Conservation (phyloP, 1,140 invertebrate species). For the Drosophila kikkawai region DNA sequence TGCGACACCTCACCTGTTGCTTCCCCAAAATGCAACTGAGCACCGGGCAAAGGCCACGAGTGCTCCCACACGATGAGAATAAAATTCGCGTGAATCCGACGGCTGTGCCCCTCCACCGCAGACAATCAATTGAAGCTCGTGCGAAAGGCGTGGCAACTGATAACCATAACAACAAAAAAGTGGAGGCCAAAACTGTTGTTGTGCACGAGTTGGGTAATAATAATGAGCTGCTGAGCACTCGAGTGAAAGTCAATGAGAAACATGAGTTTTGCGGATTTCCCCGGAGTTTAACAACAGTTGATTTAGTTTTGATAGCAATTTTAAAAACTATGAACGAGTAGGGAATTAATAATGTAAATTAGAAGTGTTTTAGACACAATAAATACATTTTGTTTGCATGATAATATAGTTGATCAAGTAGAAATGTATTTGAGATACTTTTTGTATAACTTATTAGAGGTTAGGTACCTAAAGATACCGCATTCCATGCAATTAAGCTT, state of each 20-base stretch:
- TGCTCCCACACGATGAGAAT: slow-evolving; percentile 24
- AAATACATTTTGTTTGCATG: not conserved
- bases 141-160: slow-evolving; percentile 31
- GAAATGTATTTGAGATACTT: not conserved
- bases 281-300: slow-evolving; percentile 11
- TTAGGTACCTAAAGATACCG: not conserved
- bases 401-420: not conserved
- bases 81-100: slow-evolving; percentile 31
- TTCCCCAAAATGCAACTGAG: slow-evolving; percentile 18
- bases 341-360: not conserved
- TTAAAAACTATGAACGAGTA: not conserved
- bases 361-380: not conserved
- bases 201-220: slow-evolving; percentile 35
- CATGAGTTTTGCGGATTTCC: slow-evolving; percentile 7
- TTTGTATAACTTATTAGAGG: not conserved
- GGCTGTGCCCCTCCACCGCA: not conserved
- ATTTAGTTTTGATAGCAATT: slow-evolving; percentile 18
- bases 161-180: slow-evolving; percentile 38
- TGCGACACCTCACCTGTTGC: slow-evolving; percentile 31
- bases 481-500: not conserved
- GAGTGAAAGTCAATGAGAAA: slow-evolving; percentile 37
- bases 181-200: slow-evolving; percentile 3
- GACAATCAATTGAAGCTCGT: slow-evolving; percentile 31
- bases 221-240: slow-evolving; percentile 24
- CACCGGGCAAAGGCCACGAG: slow-evolving; percentile 30